These are phyloP conservation scores for Pantelozetes paolii DNA, from an alignment of 2,888 invertebrate species.

Conservation along the genomic window DNA sequence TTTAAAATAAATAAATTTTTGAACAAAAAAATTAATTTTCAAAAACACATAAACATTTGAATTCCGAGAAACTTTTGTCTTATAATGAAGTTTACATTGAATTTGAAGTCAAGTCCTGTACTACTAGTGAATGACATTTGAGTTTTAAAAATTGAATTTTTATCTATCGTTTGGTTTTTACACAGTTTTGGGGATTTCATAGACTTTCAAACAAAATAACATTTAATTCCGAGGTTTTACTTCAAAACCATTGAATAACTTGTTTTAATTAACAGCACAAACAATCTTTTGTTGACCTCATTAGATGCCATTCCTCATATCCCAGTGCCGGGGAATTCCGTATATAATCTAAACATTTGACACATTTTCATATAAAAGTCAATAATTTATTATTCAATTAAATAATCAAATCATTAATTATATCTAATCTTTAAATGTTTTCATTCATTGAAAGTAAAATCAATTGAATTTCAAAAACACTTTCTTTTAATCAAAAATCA, in stretches of 20 bases:
- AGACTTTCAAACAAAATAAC: not conserved
- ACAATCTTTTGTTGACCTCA: constrained; percentile 12
- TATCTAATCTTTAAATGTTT: not conserved
- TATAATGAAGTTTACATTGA: too few species aligned
- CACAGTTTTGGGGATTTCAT: constrained; percentile 1
- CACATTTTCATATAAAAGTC: not conserved
- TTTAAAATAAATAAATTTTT: not conserved
- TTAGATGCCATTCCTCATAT: not conserved
- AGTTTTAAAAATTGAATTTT: not conserved
- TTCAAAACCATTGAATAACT: constrained; percentile 5
- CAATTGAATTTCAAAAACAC: too few species aligned
- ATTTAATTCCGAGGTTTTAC: not conserved
- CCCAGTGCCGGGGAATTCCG: not conserved
- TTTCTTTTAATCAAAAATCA: too few species aligned
- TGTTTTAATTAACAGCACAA: constrained; percentile 13
- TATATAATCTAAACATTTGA: not conserved
- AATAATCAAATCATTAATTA: not conserved
- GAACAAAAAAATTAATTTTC: not conserved
- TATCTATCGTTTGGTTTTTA: constrained; percentile 18
- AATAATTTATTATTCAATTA: not conserved
- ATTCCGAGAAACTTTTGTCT: not conserved
- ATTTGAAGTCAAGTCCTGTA: not conserved
- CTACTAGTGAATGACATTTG: not conserved
- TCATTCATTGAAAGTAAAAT: not conserved
- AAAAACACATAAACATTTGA: not conserved